Base-by-base conservation (phyloP, 2,888 invertebrate species). In the Cheilosia urbana region DNA sequence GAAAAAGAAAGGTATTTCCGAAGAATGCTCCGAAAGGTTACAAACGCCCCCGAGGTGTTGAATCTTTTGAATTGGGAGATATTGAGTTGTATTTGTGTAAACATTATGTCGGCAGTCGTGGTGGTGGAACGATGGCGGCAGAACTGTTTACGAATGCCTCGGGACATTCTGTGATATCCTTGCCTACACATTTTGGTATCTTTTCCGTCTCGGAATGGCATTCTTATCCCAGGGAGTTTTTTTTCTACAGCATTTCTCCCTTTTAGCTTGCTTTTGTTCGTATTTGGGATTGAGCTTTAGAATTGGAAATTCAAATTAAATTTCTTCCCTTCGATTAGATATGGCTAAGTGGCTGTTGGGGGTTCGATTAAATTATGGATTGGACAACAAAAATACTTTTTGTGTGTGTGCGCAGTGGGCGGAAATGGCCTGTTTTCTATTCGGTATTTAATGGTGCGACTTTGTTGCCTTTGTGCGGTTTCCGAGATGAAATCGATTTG, bases 21-120 rank as follows among this genome's bases (percentile, higher is more conserved):
- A 47, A 55, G 62, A 15, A 60, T 62, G n/a, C 37, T 19, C 17
- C 2, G n/a, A 71, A 84, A 84, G 80, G 84, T 84, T 80, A 80
- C 81, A 81, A 81, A 66, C 63, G 68, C 57, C 81, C 71, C 45
- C 27, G 71, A 85, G 85, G 85, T 85, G 81, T 85, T 81, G 81
- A 81, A 76, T 72, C 81, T 77, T 63, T 81, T 76, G 37, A 81
- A 85, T 81, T 76, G 27, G 60, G 57, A 34, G 71, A 62, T 81
- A 81, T 81, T 76, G 76, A 85, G 76, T 72, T 76, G 81, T 85
- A 55, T 81, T 81, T 81, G 76, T 76, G 85, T 85, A 81, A 85
- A 85, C 76, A 81, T 51, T n/a, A 51, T 45, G 40, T 66, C 66
- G 58, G 57, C 60, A 34, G 19, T 15, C 13, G 40, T n/a, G 24